phyloP scores from a whole-genome alignment of 2,888 invertebrate genomes.

The Parapristionchus giblindavisi region DNA sequence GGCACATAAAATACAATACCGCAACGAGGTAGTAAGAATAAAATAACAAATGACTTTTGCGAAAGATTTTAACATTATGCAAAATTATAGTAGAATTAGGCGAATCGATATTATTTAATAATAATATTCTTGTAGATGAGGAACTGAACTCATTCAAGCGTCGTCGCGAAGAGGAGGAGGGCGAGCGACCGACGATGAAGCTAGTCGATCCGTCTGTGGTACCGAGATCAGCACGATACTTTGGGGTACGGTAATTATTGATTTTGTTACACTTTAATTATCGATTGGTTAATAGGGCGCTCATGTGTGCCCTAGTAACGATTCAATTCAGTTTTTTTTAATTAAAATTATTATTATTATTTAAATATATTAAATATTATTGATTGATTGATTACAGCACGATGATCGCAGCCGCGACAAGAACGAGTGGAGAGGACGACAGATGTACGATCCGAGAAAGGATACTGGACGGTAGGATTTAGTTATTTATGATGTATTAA shows the following conservation, averaged over 20 bases:
- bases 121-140: background rate
- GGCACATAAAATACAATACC: too few relatives aligned
- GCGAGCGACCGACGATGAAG: constrained; percentile 25
- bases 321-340: background rate
- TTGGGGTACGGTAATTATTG: background rate
- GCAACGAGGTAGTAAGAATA: too few relatives aligned
- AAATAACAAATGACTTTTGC: too few relatives aligned
- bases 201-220: constrained; percentile 29
- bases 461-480: constrained; percentile 12
- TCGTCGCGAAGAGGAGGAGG: background rate
- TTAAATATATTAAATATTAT: background rate
- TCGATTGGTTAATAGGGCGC: too few relatives aligned
- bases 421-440: constrained; percentile 14
- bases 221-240: constrained; percentile 15
- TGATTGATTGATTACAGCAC: constrained; percentile 1
- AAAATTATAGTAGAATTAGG: too few relatives aligned
- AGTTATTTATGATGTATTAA: background rate
- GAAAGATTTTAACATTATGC: too few relatives aligned
- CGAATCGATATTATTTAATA: too few relatives aligned
- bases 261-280: too few relatives aligned
- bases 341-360: background rate
- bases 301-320: too few relatives aligned
- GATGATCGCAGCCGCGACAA: constrained; percentile 23
- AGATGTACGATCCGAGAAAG: constrained; percentile 34
- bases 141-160: background rate